Evolutionary conservation across 2,113 vertebrate species (phyloP).

Genomic region (Ifrita kowaldi): DNA sequence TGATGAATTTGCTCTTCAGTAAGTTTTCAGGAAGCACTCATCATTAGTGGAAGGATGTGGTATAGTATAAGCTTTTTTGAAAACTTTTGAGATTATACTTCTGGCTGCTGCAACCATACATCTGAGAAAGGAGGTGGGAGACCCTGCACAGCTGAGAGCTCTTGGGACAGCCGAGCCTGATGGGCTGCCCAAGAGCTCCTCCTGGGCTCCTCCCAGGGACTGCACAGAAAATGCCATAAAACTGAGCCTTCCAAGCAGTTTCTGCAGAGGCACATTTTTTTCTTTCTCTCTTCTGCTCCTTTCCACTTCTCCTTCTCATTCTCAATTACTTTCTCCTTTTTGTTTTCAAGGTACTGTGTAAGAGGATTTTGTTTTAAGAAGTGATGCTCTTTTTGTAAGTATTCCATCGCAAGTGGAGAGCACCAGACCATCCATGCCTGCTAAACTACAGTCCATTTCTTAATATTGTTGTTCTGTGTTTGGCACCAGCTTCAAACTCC

Average conservation of each 20-base stretch:
- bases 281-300: not conserved
- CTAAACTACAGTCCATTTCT: not conserved
- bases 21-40: not conserved
- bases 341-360: not conserved
- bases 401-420: not conserved
- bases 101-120: not conserved
- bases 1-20: not conserved
- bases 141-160: not conserved
- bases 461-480: not conserved
- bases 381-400: not conserved
- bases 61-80: not conserved
- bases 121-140: not conserved
- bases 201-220: not conserved
- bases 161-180: not conserved
- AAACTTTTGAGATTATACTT: not conserved
- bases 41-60: not conserved
- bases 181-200: not conserved
- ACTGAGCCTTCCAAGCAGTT: not conserved
- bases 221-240: not conserved
- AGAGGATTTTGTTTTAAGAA: not conserved
- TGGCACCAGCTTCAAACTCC: not conserved
- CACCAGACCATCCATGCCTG: not conserved
- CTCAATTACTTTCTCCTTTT: not conserved
- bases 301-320: not conserved
- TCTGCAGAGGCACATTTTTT: not conserved